Conservation (phyloP, 2,113 vertebrate species). For the Tetrax tetrax region DNA sequence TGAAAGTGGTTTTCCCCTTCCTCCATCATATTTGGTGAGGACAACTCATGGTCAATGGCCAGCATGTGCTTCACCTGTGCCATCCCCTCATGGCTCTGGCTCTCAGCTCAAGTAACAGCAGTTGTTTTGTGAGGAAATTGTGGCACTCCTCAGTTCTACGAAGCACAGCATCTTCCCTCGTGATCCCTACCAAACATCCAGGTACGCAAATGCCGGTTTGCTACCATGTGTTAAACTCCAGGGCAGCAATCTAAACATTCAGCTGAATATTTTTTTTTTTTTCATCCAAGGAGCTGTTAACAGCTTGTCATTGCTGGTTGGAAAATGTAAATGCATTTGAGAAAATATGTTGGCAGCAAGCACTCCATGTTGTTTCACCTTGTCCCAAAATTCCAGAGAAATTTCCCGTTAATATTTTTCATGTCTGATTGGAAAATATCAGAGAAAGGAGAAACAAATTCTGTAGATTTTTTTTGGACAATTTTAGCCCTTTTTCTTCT, state of each 20-base stretch:
- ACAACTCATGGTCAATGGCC: neutral
- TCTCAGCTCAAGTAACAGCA: neutral
- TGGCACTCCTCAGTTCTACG: neutral
- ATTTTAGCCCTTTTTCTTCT: neutral
- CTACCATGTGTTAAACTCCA: neutral
- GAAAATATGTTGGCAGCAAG: conserved; percentile 41
- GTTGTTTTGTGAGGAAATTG: neutral
- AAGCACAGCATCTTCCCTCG: neutral
- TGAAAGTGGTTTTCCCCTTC: neutral
- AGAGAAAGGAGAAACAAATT: neutral
- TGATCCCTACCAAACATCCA: neutral
- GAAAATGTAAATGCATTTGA: conserved; percentile 7
- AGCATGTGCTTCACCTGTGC: neutral
- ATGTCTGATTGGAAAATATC: neutral
- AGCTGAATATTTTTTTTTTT: neutral
- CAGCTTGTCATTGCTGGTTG: neutral
- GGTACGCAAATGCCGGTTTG: neutral
- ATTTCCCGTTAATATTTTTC: neutral
- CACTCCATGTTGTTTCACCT: conserved; percentile 8
- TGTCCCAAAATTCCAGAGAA: neutral
- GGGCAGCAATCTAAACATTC: neutral
- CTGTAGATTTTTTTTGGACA: neutral
- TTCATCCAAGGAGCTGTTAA: neutral
- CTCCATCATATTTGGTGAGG: accelerated
- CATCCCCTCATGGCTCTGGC: neutral